These are phyloP conservation scores for Chaenogobius annularis DNA, from an alignment of 2,113 vertebrate genomes.

Conservation along the genomic window DNA sequence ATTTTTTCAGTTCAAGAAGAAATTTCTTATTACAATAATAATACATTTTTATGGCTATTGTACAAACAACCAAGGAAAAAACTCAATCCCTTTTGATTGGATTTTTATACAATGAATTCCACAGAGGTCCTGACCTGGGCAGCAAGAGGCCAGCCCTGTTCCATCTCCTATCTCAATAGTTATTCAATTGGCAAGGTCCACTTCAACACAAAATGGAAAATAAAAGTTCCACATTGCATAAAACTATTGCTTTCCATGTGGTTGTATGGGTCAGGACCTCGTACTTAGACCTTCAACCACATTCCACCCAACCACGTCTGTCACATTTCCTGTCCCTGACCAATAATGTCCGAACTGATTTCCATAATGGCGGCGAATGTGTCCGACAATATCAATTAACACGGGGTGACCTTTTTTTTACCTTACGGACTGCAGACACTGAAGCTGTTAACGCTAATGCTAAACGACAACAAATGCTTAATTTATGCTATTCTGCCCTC, in stretches of 20 bases:
- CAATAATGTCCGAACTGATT: conserved; percentile 3
- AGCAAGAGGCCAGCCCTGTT: background rate
- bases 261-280: background rate
- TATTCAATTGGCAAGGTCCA: background rate
- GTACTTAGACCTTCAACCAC: background rate
- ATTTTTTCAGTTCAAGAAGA: no score
- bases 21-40: no score
- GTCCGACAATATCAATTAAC: conserved; percentile 7
- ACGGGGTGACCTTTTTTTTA: background rate
- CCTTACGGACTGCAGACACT: background rate
- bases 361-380: background rate
- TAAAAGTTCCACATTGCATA: background rate
- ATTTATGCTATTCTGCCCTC: background rate
- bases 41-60: background rate
- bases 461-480: background rate
- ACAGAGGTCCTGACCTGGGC: background rate
- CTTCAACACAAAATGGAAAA: background rate
- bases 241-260: background rate
- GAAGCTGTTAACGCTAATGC: background rate
- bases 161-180: background rate
- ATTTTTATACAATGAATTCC: background rate
- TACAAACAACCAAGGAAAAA: background rate
- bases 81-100: background rate
- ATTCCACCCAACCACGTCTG: background rate
- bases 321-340: background rate